Evolutionary conservation across 1,140 invertebrate genomes (phyloP).

Genomic region (Hormaphis cornu): DNA sequence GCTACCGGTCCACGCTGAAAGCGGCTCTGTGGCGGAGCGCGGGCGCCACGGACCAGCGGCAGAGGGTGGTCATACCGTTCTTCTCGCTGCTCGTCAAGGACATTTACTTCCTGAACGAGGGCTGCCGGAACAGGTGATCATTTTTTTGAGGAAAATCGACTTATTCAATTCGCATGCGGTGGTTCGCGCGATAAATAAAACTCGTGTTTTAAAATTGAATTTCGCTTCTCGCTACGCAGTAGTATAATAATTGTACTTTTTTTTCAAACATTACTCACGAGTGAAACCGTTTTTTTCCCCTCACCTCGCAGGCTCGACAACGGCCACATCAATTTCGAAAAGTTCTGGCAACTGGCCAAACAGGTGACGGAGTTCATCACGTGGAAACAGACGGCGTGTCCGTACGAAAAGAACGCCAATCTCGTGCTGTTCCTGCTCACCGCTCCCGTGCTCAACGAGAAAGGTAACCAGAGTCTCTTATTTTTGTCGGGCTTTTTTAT

Average conservation of each 20-base stretch:
- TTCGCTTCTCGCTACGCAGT: too few relatives aligned
- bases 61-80: constrained; percentile 83
- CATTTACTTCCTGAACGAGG: constrained; percentile 84
- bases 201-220: too few relatives aligned
- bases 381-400: constrained; percentile 79
- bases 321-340: constrained; percentile 83
- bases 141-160: too few relatives aligned
- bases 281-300: too few relatives aligned
- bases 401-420: constrained; percentile 68
- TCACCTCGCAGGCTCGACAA: constrained; percentile 75
- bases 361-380: constrained; percentile 81
- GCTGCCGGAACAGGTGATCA: constrained; percentile 73
- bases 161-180: too few relatives aligned
- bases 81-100: constrained; percentile 87
- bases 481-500: constrained; percentile 3
- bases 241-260: too few relatives aligned
- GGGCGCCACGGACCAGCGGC: constrained; percentile 70
- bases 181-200: too few relatives aligned
- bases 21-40: constrained; percentile 84
- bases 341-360: constrained; percentile 81
- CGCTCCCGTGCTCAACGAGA: constrained; percentile 70
- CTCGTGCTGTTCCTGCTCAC: constrained; percentile 73
- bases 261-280: too few relatives aligned
- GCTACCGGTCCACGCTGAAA: constrained; percentile 78
- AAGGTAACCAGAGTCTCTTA: constrained; percentile 48